Base-by-base conservation (phyloP, 2,888 invertebrate genomes). In the Phoenoteleia sp. region DNA sequence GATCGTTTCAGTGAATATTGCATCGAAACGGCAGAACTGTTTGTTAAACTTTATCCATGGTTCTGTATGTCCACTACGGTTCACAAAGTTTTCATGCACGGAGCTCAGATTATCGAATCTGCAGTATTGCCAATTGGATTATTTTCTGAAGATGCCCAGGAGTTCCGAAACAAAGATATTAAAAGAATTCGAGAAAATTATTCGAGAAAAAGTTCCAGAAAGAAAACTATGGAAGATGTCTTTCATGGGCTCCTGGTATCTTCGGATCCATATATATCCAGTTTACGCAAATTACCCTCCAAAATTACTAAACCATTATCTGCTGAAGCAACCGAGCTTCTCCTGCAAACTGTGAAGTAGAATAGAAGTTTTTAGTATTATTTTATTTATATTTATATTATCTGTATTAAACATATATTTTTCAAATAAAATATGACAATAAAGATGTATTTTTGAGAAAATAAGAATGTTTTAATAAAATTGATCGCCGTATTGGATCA, bases 141-240 rank as follows among this genome's bases (percentile, higher is more conserved):
- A 39, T 45, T 90, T 29, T 89, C 89, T 17, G 88, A 91, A 81
- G 91, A 91, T 66, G 90, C 90, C 0, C 90, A 91, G 76, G 90
- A 91, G 77, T 75, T 88, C 15, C 74, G 86, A 17, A 87, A 89
- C 71, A 88, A 89, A 75, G 64, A 54, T 33, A 54, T 67, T 29
- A 74, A 86, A 69, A 83, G 56, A 54, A 88, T 56, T 45, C 52
- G 89, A 13, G 81, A 87, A 77, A 62, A 67, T 42, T 87, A 82
- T 74, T 72, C 87, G 1, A 19, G 88, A 56, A 89, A 90, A 87
- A 84, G 54, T 47, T 87, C 85, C 36, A 71, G 88, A 56, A 36
- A 72, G 62, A 67, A 87, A 23, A 89, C 86, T 4, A 87, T 86
- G 47, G 77, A 75, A 49, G 90, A 88, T 76, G 76, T 90, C 33